phyloP scores from a whole-genome alignment of 1,140 invertebrate genomes.

The Lasaia peninsularis region DNA sequence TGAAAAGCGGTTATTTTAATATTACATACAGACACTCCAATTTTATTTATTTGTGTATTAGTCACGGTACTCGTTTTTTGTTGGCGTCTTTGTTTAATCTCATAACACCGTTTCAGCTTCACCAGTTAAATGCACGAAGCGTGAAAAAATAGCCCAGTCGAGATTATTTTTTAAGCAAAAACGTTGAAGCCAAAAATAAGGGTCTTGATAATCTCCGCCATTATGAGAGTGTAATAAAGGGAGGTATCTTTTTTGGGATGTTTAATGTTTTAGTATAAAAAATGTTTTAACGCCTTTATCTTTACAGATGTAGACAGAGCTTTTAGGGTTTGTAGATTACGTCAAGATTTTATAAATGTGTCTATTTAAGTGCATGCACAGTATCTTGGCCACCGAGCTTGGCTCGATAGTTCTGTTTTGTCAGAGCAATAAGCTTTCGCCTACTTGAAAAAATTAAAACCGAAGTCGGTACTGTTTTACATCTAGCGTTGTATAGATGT shows the following conservation, averaged over 20 bases:
- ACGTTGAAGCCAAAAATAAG: constrained; percentile 1
- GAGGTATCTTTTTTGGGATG: neutral
- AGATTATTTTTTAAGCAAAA: constrained; percentile 11
- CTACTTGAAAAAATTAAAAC: too few relatives aligned
- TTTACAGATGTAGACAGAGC: too few relatives aligned
- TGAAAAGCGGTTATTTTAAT: too few relatives aligned
- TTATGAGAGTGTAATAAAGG: neutral
- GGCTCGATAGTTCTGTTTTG: too few relatives aligned
- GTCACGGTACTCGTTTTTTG: neutral
- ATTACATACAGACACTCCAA: too few relatives aligned
- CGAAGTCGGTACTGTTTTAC: too few relatives aligned
- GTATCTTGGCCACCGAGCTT: too few relatives aligned
- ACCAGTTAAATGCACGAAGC: neutral
- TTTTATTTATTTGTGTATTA: neutral
- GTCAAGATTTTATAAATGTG: too few relatives aligned
- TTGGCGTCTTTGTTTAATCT: constrained; percentile 2
- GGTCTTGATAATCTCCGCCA: neutral
- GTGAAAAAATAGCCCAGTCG: neutral
- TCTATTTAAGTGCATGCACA: too few relatives aligned
- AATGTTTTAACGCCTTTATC: neutral
- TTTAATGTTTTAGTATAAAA: neutral
- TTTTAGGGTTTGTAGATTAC: too few relatives aligned
- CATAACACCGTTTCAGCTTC: constrained; percentile 2
- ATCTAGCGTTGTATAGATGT: too few relatives aligned
- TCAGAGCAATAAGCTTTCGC: too few relatives aligned